A percentile compares a stretch with the other conserved stretches of the same genome.
Conservation (phyloP, 2,888 invertebrate species). For the Drosophila prostipennis region DNA sequence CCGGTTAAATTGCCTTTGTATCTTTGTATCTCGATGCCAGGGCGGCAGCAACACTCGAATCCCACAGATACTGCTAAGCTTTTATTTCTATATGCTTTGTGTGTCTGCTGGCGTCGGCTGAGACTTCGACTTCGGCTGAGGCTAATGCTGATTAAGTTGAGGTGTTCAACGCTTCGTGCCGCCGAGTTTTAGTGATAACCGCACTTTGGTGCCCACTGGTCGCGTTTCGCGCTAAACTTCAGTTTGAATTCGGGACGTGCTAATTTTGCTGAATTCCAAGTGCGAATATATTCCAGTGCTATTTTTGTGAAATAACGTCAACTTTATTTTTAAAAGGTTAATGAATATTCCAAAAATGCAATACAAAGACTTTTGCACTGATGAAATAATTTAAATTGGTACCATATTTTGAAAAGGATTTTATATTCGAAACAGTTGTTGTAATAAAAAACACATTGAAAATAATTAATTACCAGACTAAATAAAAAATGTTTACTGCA, state of each 20-base stretch:
- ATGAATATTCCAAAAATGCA: background rate
- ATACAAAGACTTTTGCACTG: background rate
- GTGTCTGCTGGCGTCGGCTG: slow-evolving; percentile 16
- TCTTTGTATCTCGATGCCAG: slow-evolving; percentile 39
- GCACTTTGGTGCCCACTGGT: slow-evolving; percentile 45
- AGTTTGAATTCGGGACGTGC: slow-evolving; percentile 19
- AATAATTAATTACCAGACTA: too few species aligned
- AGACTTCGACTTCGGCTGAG: slow-evolving; percentile 9
- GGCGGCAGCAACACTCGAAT: slow-evolving; percentile 31
- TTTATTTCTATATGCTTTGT: slow-evolving; percentile 25
- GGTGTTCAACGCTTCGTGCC: slow-evolving; percentile 46
- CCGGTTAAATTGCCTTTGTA: slow-evolving; percentile 1
- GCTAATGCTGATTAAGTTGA: slow-evolving; percentile 54
- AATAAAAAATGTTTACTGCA: too few species aligned
- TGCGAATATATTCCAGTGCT: slow-evolving; percentile 1
- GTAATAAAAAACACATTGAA: background rate
- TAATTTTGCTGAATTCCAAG: slow-evolving; percentile 12
- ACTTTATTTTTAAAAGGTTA: slow-evolving; percentile 5
- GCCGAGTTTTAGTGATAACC: slow-evolving; percentile 64
- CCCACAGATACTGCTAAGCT: slow-evolving; percentile 28
- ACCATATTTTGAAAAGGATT: too few species aligned
- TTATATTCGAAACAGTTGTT: too few species aligned
- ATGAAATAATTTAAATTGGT: background rate
- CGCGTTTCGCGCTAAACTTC: slow-evolving; percentile 28
- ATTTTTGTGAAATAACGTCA: background rate